Evolutionary conservation across 2,888 invertebrate species (phyloP).

Genomic region (Rotaria macrura): DNA sequence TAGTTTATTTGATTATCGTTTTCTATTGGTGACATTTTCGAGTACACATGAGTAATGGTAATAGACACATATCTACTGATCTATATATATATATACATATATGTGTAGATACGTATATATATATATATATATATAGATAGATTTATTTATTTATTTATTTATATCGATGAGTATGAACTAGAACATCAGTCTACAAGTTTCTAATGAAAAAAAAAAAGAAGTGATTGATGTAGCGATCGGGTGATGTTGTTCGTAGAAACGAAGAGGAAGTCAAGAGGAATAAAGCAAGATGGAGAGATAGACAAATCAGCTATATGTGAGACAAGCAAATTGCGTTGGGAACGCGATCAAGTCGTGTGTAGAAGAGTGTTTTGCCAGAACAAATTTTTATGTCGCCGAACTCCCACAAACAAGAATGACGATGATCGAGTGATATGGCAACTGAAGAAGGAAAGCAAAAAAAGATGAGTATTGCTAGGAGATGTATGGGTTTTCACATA

Average conservation of each 20-base stretch:
- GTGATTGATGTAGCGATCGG: not conserved
- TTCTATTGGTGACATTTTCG: not conserved
- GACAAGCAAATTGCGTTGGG: not conserved
- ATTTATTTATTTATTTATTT: too few relatives aligned
- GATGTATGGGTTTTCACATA: not conserved
- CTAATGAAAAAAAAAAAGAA: not conserved
- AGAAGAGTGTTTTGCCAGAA: not conserved
- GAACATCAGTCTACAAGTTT: not conserved
- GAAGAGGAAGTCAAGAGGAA: not conserved
- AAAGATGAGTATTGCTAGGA: not conserved
- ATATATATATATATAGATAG: not conserved
- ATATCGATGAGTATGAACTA: not conserved
- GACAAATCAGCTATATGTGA: not conserved
- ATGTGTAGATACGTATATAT: not conserved
- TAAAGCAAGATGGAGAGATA: not conserved
- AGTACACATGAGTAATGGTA: not conserved
- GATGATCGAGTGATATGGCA: not conserved
- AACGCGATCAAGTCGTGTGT: not conserved
- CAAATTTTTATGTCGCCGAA: not conserved
- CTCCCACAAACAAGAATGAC: not conserved
- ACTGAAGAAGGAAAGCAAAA: not conserved
- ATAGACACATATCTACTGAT: not conserved
- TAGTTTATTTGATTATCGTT: not conserved
- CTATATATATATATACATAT: not conserved
- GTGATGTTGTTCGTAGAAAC: not conserved